Conservation (phyloP, 2,888 invertebrate genomes). For the Heterodera filipjevi region DNA sequence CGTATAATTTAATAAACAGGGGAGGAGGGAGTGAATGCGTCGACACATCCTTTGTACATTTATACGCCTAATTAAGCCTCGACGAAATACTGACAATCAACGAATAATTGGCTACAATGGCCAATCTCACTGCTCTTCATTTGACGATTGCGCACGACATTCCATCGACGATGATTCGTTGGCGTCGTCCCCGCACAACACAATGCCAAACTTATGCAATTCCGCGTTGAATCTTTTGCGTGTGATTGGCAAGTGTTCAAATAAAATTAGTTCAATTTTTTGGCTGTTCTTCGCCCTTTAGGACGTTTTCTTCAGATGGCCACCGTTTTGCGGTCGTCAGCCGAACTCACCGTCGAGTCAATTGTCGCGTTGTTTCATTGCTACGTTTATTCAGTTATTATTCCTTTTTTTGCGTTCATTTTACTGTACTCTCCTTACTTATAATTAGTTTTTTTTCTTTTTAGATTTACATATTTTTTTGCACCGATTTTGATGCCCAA, state of each 20-base stretch:
- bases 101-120: background rate
- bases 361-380: slow-evolving; percentile 59
- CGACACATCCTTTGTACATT: background rate
- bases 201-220: slow-evolving; percentile 61
- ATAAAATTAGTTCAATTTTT: no score
- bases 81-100: background rate
- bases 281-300: slow-evolving; percentile 11
- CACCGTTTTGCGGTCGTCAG: slow-evolving; percentile 56
- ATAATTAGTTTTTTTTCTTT: background rate
- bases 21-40: no score
- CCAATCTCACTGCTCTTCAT: background rate
- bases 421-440: background rate
- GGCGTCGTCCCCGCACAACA: slow-evolving; percentile 21
- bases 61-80: background rate
- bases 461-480: slow-evolving; percentile 31
- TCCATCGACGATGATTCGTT: slow-evolving; percentile 18
- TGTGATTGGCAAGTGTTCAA: slow-evolving; percentile 48
- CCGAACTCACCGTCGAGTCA: slow-evolving; percentile 53
- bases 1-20: no score
- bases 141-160: background rate
- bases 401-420: background rate
- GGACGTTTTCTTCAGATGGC: slow-evolving; percentile 62
- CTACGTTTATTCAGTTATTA: slow-evolving; percentile 52
- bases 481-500: slow-evolving; percentile 26
- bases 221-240: slow-evolving; percentile 58